Evolutionary conservation across 1,140 invertebrate genomes (phyloP).

Genomic region (Listronotus oregonensis): DNA sequence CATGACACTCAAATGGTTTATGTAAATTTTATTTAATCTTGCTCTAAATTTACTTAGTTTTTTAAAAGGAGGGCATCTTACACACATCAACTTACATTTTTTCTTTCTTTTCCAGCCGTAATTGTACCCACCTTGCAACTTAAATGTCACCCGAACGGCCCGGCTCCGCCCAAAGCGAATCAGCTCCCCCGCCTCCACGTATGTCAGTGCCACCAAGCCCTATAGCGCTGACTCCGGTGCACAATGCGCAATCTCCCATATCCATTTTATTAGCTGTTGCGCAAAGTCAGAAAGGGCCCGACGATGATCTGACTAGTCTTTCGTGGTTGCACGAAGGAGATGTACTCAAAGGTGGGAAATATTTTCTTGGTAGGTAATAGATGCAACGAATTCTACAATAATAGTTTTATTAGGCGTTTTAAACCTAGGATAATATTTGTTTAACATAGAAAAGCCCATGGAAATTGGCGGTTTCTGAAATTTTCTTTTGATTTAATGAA

Average conservation of each 20-base stretch:
- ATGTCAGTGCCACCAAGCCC: conserved; percentile 53
- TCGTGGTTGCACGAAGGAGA: conserved; percentile 88
- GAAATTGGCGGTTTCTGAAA: too few species aligned
- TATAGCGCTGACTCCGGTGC: conserved; percentile 48
- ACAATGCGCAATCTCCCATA: conserved; percentile 52
- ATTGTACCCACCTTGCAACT: not conserved
- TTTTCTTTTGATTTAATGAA: too few species aligned
- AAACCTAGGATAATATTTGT: too few species aligned
- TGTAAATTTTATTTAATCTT: too few species aligned
- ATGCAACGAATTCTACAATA: too few species aligned
- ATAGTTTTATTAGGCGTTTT: too few species aligned
- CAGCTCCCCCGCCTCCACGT: conserved; percentile 43
- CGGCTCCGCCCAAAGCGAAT: conserved; percentile 48
- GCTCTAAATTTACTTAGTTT: too few species aligned
- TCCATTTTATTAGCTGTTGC: conserved; percentile 52
- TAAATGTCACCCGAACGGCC: conserved; percentile 54
- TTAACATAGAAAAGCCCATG: too few species aligned
- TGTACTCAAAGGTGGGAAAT: conserved; percentile 73
- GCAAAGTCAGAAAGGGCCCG: conserved; percentile 47
- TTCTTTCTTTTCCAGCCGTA: conserved; percentile 1
- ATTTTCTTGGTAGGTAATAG: conserved; percentile 1
- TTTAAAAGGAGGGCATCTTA: too few species aligned
- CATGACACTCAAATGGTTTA: too few species aligned
- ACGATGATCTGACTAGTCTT: conserved; percentile 78
- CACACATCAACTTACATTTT: too few species aligned